Evolutionary conservation across 2,113 vertebrate species (phyloP), one percentile per base, ranked within the genome.

Genomic region (Pollachius pollachius): DNA sequence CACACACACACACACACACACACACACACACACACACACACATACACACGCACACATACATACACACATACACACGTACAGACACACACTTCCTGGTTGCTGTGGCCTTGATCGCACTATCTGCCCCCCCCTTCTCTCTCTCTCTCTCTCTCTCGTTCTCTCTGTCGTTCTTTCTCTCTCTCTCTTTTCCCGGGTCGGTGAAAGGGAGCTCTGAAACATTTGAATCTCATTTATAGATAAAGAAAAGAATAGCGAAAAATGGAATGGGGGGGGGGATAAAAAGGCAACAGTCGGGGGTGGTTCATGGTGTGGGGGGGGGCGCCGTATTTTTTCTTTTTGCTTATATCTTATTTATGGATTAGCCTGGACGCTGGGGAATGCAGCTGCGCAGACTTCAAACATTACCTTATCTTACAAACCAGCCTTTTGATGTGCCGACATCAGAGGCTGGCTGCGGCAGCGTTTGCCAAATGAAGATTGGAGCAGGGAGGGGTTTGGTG

Each of bases 401-500:
- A 92, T 94, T 90, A 94, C 94, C 94, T 95, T 94, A 95, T 96
- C 94, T 95, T 94, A 94, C 94, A 94, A 93, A 94, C 94, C 92
- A 92, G 93, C 88, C 94, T 92, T 96, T 95, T 94, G 95, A 95
- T 94, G 94, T 94, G 93, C 92, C 75, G 88, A 94, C 94, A 95
- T 95, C 94, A 95, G 94, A 96, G 94, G 89, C 93, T 85, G 87
- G 89, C 92, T 92, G 94, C 90, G 72, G 93, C 77, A 93, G 92
- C 83, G 88, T 87, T 91, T 93, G 96, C 94, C 95, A 94, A 92
- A 93, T 90, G 92, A 93, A 94, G 93, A 94, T 91, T 92, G 91
- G 86, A 92, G 91, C 84, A 92, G 92, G 87, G 88, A 88, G 37
- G 37, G 37, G 37, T 41, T 11, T 41, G 37, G 37, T 41, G 85